Evolutionary conservation across 2,113 vertebrate genomes (phyloP), one percentile per base, ranked within the genome.

Genomic region (Microtus oregoni): DNA sequence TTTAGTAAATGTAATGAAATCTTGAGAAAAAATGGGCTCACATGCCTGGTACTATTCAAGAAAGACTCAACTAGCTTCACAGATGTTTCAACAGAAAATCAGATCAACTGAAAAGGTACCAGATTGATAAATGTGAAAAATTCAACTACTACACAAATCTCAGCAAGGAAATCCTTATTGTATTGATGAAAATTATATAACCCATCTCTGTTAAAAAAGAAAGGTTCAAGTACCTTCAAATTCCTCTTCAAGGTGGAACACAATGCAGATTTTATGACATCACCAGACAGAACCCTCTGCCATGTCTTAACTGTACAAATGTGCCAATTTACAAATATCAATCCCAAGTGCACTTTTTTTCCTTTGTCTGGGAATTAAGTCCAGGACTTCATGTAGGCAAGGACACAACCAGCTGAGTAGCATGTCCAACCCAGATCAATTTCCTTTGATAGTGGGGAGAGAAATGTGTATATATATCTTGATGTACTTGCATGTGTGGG

Each of bases 181-280:
- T 76, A 50, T 35, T 94, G 76, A 65, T 91, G 81, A 93, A 93
- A 91, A 55, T 20, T 75, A 38, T 38, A 55, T 44, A 87, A 91
- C 14, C 52, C 73, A 73, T 20, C 82, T 94, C 65, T 92, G 5
- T 73, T 55, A n/a, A 67, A 90, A 65, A 50, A 86, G 7, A 32
- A 15, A 90, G 26, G 6, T 89, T 92, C 44, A 70, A 90, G 70
- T 82, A 63, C 15, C 20, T 86, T 76, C 44, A 94, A 78, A 77
- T 3, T 78, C 19, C 79, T 89, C 15, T 67, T 86, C 63, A 95
- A 95, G 78, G 76, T 77, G 38, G 83, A 97, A 90, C 75, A 65
- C 89, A 65, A 75, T 58, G 15, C 35, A 81, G 88, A 79, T 17
- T 58, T 63, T 22, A 73, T 32, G 30, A 50, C 32, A 88, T 93